Evolutionary conservation across 23 tunicate genomes (phyloP).

Genomic region (Clavelina lepadiformis): DNA sequence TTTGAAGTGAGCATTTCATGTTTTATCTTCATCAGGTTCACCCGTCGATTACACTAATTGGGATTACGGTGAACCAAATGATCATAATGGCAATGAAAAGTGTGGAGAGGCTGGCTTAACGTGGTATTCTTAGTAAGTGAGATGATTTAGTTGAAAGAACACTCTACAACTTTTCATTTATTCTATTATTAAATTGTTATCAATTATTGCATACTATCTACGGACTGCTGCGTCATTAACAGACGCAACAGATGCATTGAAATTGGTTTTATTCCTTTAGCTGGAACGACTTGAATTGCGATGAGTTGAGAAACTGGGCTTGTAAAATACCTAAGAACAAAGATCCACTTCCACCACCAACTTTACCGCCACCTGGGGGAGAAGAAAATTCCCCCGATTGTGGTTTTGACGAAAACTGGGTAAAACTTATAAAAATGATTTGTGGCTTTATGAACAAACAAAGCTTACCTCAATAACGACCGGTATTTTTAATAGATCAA

Average conservation of each 20-base stretch:
- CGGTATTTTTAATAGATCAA: background rate
- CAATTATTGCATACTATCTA: too few relatives aligned
- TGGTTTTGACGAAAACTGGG: conserved; percentile 68
- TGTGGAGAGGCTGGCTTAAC: conserved; percentile 55
- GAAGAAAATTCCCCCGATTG: conserved; percentile 44
- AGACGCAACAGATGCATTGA: too few relatives aligned
- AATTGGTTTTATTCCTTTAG: conserved; percentile 17
- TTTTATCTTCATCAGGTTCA: conserved; percentile 32
- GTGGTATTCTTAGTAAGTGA: conserved; percentile 13
- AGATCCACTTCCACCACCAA: conserved; percentile 52
- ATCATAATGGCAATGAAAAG: conserved; percentile 62
- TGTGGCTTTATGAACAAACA: background rate
- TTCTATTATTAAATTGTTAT: too few relatives aligned
- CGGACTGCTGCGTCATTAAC: too few relatives aligned
- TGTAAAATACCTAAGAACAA: conserved; percentile 67
- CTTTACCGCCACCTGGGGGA: conserved; percentile 61
- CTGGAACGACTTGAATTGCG: conserved; percentile 90
- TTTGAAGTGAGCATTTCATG: too few relatives aligned
- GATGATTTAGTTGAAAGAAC: too few relatives aligned
- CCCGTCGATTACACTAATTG: conserved; percentile 78
- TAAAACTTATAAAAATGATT: conserved; percentile 1
- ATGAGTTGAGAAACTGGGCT: conserved; percentile 60
- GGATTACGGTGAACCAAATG: conserved; percentile 80
- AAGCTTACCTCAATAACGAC: background rate
- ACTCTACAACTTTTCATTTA: too few relatives aligned